Evolutionary conservation across 2,888 invertebrate species (phyloP), one percentile per base, ranked within the genome.

Genomic region (Diabrotica balteata): DNA sequence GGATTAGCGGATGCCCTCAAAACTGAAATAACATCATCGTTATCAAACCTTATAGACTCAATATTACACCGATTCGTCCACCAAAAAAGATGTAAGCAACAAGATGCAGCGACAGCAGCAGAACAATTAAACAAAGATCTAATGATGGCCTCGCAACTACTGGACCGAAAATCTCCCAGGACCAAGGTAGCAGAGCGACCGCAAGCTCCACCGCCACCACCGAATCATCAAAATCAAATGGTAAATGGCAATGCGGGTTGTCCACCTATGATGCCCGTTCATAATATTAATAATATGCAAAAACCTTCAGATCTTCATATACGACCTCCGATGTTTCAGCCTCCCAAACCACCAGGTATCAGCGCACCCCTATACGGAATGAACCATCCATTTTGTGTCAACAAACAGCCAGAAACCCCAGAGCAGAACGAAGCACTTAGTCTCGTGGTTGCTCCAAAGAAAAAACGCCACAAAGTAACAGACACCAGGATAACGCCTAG

Each of bases 381-480:
- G 78, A 85, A 84, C 67, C 84, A 85, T 72, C 88, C 88, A 22
- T 89, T 89, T 81, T 89, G 88, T 78, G 85, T 88, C 85, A 86
- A 88, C 80, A 90, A 86, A 75, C 84, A 85, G 65, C 84, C 86
- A 65, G 82, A 87, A 79, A 91, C 91, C 81, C 91, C 93, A 52
- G 96, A 96, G 83, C 95, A 96, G 84, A 95, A 95, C 84, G 97
- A 97, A 83, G 96, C 97, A 5, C 89, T 98, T 66, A 96, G 96
- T 82, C 88, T 97, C 78, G 97, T 98, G 68, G 96, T 97, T 76
- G 94, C 95, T 57, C 95, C 95, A 3, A 97, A 97, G 86, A 97
- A 97, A 88, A 97, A 97, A 86, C 89, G 98, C 65, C 97, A 97
- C 82, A 98, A 98, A 92, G 95, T 97, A 79, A 97, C 97, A 49